Evolutionary conservation across 2,888 invertebrate species (phyloP).

Genomic region (Iselma pallidipennis): DNA sequence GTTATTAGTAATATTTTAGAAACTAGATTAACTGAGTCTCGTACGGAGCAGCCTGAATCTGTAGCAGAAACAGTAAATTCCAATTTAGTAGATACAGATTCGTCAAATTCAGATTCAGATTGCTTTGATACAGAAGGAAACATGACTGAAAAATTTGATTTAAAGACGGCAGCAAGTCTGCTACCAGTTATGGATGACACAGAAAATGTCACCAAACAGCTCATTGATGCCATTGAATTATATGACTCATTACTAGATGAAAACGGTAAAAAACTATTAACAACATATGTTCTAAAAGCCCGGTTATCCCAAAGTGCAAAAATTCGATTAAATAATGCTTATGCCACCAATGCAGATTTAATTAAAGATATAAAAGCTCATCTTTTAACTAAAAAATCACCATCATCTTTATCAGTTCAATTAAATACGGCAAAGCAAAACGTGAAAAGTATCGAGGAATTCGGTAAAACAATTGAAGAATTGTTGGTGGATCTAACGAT

Average conservation of each 20-base stretch:
- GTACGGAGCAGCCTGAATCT: no score
- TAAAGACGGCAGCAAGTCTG: constrained; percentile 26
- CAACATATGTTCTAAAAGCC: constrained; percentile 28
- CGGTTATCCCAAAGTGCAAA: constrained; percentile 22
- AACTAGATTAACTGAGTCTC: neutral
- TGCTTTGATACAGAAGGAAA: neutral
- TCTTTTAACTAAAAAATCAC: constrained; percentile 25
- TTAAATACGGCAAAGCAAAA: constrained; percentile 20
- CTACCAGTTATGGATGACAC: constrained; percentile 26
- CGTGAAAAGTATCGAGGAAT: constrained; percentile 19
- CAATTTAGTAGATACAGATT: neutral
- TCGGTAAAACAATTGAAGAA: constrained; percentile 23
- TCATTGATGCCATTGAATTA: constrained; percentile 33
- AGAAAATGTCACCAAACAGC: constrained; percentile 27
- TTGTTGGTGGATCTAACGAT: constrained; percentile 26
- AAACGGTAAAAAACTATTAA: constrained; percentile 27
- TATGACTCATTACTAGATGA: constrained; percentile 26
- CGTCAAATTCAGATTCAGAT: neutral
- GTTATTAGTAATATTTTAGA: neutral
- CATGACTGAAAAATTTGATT: constrained; percentile 29
- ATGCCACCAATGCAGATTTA: constrained; percentile 16
- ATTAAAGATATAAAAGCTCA: constrained; percentile 20
- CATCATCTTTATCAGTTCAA: constrained; percentile 14
- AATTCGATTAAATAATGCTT: constrained; percentile 17
- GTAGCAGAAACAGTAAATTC: neutral